These are phyloP conservation scores for Erynnis tages DNA, from an alignment of 2,888 invertebrate genomes.

Conservation along the genomic window DNA sequence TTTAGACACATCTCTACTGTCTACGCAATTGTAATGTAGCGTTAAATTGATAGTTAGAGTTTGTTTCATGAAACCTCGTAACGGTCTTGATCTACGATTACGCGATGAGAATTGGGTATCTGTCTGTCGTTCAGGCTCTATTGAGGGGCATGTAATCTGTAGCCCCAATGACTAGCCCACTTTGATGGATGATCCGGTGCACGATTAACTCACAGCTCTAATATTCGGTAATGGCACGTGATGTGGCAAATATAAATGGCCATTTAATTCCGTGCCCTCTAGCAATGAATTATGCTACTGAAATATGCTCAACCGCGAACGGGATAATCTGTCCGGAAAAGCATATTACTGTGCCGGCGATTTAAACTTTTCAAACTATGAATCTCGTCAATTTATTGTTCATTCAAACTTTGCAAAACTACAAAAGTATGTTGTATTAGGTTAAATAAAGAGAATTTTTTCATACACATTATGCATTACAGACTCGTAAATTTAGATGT, in stretches of 20 bases:
- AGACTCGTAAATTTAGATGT: no score
- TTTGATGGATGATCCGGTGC: slow-evolving; percentile 54
- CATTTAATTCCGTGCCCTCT: slow-evolving; percentile 19
- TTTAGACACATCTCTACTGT: no score
- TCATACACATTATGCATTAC: no score
- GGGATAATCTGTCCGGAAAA: slow-evolving; percentile 11
- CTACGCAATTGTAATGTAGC: not conserved
- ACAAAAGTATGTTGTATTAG: no score
- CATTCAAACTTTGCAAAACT: no score
- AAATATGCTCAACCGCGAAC: slow-evolving; percentile 13
- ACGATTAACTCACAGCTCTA: slow-evolving; percentile 50
- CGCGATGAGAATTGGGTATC: slow-evolving; percentile 27
- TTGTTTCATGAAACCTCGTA: slow-evolving; percentile 9
- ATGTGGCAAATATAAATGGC: slow-evolving; percentile 48
- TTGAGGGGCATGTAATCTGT: slow-evolving; percentile 27
- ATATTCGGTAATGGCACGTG: slow-evolving; percentile 57
- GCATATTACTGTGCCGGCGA: slow-evolving; percentile 1
- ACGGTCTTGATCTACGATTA: slow-evolving; percentile 21
- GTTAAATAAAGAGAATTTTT: no score
- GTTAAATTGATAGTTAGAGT: not conserved
- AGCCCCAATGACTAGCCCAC: slow-evolving; percentile 49
- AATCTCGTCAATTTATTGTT: no score
- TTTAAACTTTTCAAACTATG: slow-evolving; percentile 1
- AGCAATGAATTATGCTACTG: slow-evolving; percentile 14
- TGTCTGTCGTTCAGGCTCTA: slow-evolving; percentile 21